phyloP scores from a whole-genome alignment of 2,888 invertebrate species.

The Beris chalybata region DNA sequence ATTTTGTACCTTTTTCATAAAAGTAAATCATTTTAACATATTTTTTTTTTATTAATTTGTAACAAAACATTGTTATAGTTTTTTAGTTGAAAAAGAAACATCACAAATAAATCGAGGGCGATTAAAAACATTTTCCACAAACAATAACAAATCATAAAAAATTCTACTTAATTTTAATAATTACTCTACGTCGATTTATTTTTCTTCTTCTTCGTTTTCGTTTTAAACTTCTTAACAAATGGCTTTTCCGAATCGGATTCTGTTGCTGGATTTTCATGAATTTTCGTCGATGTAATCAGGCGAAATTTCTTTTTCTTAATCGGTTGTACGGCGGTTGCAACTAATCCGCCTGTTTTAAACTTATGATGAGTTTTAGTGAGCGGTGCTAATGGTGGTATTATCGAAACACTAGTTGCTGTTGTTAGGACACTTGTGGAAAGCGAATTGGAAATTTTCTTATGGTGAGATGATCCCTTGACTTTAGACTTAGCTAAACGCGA shows the following conservation, averaged over 20 bases:
- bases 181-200: conserved; percentile 32
- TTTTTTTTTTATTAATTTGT: no score
- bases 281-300: conserved; percentile 32
- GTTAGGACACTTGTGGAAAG: conserved; percentile 42
- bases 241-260: conserved; percentile 59
- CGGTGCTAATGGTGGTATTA: conserved; percentile 35
- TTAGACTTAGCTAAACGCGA: conserved; percentile 44
- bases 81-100: conserved; percentile 24
- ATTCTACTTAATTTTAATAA: conserved; percentile 18
- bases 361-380: conserved; percentile 45
- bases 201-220: conserved; percentile 50
- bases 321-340: conserved; percentile 62
- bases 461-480: conserved; percentile 24
- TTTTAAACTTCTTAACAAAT: conserved; percentile 49
- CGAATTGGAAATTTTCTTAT: conserved; percentile 21
- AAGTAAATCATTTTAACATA: no score
- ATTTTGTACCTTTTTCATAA: no score
- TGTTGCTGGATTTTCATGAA: conserved; percentile 29
- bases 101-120: background rate
- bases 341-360: conserved; percentile 64
- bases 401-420: conserved; percentile 54
- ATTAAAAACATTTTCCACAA: conserved; percentile 1
- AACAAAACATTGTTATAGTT: conserved; percentile 34
- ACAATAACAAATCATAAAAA: conserved; percentile 32
- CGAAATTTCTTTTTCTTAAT: conserved; percentile 49